Base-by-base conservation (phyloP, 2,797 vertebrate species). In the Liparis tanakae region DNA sequence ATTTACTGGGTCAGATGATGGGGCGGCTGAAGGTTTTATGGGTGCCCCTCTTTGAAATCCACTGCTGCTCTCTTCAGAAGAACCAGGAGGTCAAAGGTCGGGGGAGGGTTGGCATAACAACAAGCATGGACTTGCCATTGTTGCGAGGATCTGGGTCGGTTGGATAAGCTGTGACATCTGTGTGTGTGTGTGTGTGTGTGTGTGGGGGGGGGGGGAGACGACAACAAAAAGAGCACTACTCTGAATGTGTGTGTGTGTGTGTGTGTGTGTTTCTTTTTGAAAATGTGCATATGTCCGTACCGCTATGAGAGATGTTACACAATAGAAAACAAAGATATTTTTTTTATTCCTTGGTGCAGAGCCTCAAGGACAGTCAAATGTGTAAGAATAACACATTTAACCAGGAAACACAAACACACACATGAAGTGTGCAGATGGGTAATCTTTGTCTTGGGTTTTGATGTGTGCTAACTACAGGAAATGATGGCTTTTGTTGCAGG, bases 1-100 rank as follows among this genome's bases (percentile, higher is more conserved):
- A 78, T 91, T 89, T 90, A 87, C 65, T 79, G 61, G 85, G 88
- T 86, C 82, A 84, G 55, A 78, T 61, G 63, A 82, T 82, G 83
- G 82, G 77, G 61, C 50, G 18, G 50, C 64, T 81, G 73, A 87
- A 74, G 53, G 39, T 53, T 64, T 41, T 59, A 37, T 0, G 39
- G 57, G 53, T 44, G 70, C 67, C 79, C 78, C 63, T 59, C 77
- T 55, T 80, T 83, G 79, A 79, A 86, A 83, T 59, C 70, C 10
- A 0, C 48, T 34, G 20, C 62, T 43, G 44, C 57, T 67, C 39
- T 80, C 79, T 56, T 82, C 44, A 39, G 41, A 80, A 72, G 69
- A 72, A 39, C 67, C 51, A 15, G 71, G 18, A 84, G 87, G 87
- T 88, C 84, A 87, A 48, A 87, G 89, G 83, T 86, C 71, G 1